Evolutionary conservation across 2,113 vertebrate species (phyloP), one percentile per base, ranked within the genome.

Genomic region (Rhineura floridana): DNA sequence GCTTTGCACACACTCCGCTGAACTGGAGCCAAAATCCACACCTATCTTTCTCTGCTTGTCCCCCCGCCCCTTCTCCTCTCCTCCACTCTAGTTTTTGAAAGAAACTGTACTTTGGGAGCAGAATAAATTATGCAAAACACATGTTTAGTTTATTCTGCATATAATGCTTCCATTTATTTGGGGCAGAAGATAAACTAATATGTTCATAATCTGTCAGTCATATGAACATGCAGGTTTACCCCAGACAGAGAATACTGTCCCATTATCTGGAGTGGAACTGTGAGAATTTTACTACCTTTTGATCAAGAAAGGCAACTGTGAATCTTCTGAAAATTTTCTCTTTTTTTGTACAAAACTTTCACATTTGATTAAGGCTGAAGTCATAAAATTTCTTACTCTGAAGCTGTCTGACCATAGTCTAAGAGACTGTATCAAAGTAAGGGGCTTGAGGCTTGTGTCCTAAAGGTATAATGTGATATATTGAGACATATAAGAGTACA

Each of bases 201-300:
- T 46, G 6, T 82, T 82, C 12, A 65, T 46, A 67, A 52, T 15
- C n/a, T n/a, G n/a, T n/a, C 2, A 72, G 10, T 52, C 46, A 55
- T 30, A 75, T 33, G 21, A 90, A n/a, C 48, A 79, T 36, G 39
- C 80, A 13, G 23, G n/a, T 46, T 52, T 67, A 36, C 15, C n/a
- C 19, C n/a, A 39, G 21, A 62, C 59, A 86, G 30, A 39, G 19
- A 70, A 36, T 36, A 33, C 23, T 55, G 39, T 73, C 36, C 36
- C 83, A 73, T 84, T 72, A 30, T 69, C 62, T 46, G 36, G 39
- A 50, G 44, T 50, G 44, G 0, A 15, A 44, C 4, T 0, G 12
- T 48, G 55, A 50, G 67, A 89, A 67, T 91, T 73, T 90, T 87
- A 87, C 30, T 36, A 33, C 67, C 36, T 4, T 39, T 87, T 62